phyloP scores from a whole-genome alignment of 2,113 vertebrate genomes.

The Etheostoma spectabile region DNA sequence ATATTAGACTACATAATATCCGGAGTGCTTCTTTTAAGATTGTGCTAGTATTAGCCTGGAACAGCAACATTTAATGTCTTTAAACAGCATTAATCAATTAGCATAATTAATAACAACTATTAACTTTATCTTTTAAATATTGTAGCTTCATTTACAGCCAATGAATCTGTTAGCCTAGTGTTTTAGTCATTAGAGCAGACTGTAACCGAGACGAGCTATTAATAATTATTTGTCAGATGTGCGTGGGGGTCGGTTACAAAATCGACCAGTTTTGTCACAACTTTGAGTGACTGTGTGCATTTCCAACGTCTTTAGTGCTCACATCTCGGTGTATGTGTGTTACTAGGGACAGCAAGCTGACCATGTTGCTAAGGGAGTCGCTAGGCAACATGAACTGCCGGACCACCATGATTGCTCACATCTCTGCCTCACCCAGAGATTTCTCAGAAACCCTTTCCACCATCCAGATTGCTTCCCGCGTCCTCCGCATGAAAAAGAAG shows the following conservation, averaged over 20 bases:
- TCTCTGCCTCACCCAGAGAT: slow-evolving; percentile 92
- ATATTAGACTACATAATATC: slow-evolving; percentile 58
- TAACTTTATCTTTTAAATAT: slow-evolving; percentile 5
- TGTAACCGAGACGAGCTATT: neutral
- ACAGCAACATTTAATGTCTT: slow-evolving; percentile 23
- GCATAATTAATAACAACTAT: slow-evolving; percentile 15
- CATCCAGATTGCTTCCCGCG: slow-evolving; percentile 95
- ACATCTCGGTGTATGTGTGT: slow-evolving; percentile 67
- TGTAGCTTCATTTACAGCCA: neutral
- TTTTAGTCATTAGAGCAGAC: neutral
- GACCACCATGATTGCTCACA: slow-evolving; percentile 99
- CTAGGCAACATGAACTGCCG: slow-evolving; percentile 99
- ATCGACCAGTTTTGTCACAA: slow-evolving; percentile 36
- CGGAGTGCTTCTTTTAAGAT: slow-evolving; percentile 29
- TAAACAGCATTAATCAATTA: slow-evolving; percentile 16
- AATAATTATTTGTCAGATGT: slow-evolving; percentile 17
- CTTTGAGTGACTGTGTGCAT: slow-evolving; percentile 38
- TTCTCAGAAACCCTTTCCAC: slow-evolving; percentile 96
- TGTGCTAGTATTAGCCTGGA: slow-evolving; percentile 16
- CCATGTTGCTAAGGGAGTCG: slow-evolving; percentile 98
- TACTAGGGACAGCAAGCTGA: slow-evolving; percentile 98
- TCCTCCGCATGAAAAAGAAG: slow-evolving; percentile 99
- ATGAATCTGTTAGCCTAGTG: neutral
- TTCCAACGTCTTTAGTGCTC: slow-evolving; percentile 42
- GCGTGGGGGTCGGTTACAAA: slow-evolving; percentile 24